Percentiles rank a stretch among this genome's conserved stretches.
These are phyloP conservation scores for Denticeps clupeoides DNA, from an alignment of 2,797 vertebrate species.

Conservation along the genomic window DNA sequence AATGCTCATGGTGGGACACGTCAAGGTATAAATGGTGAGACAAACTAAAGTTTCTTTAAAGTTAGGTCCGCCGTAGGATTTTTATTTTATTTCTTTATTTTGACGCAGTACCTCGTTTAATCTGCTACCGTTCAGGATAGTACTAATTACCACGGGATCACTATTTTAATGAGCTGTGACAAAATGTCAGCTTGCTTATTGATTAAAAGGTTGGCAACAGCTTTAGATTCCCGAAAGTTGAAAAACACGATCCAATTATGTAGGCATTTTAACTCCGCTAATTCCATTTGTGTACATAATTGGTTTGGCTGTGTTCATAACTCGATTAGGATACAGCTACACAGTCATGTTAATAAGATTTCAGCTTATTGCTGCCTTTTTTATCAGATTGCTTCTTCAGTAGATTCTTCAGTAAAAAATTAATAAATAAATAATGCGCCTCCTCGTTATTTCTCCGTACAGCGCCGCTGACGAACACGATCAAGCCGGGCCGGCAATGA, in stretches of 20 bases:
- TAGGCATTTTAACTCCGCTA: constrained; percentile 44
- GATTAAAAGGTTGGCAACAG: constrained; percentile 58
- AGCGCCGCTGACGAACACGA: constrained; percentile 28
- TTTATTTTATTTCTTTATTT: too few relatives aligned
- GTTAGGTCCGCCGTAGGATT: too few relatives aligned
- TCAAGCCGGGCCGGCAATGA: constrained; percentile 10
- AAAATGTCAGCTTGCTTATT: constrained; percentile 54
- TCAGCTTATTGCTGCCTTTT: constrained; percentile 63
- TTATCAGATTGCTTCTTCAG: constrained; percentile 48
- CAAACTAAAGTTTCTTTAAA: too few relatives aligned
- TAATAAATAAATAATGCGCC: too few relatives aligned
- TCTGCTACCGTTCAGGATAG: neutral
- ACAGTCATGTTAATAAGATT: constrained; percentile 67
- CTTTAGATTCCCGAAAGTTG: constrained; percentile 49
- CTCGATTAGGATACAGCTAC: constrained; percentile 58
- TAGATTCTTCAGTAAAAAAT: too few relatives aligned
- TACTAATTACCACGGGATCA: constrained; percentile 24
- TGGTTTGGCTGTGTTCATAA: constrained; percentile 64
- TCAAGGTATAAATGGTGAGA: too few relatives aligned
- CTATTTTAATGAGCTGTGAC: constrained; percentile 46
- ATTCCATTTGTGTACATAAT: constrained; percentile 67
- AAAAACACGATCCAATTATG: constrained; percentile 62
- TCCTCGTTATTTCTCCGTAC: constrained; percentile 25
- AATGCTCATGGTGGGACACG: too few relatives aligned
- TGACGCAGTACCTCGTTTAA: neutral